phyloP scores from a whole-genome alignment of 2,113 vertebrate genomes.

The Globicephala melas region DNA sequence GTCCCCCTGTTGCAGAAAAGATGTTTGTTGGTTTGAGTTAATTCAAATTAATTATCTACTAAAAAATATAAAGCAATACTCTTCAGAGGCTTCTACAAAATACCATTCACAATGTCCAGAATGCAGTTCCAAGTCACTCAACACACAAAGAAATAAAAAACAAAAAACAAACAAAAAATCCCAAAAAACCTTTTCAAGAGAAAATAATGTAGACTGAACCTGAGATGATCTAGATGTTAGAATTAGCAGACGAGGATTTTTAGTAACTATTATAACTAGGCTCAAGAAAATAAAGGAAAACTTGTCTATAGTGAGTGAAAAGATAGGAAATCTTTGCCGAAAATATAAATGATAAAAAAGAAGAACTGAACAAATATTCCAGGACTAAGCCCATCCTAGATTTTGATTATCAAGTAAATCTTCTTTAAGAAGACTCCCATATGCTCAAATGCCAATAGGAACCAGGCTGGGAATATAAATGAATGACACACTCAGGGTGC shows the following conservation, averaged over 20 bases:
- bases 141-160: not conserved
- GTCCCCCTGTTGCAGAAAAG: fast-evolving
- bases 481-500: not conserved
- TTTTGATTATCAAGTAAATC: not conserved
- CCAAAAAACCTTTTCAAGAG: not conserved
- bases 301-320: not conserved
- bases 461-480: not conserved
- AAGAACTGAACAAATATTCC: not conserved
- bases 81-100: not conserved
- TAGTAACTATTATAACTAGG: not conserved
- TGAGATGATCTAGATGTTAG: not conserved
- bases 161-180: too few species aligned
- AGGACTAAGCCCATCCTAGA: not conserved
- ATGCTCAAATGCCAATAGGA: not conserved
- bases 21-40: not conserved
- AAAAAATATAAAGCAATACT: not conserved
- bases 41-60: not conserved
- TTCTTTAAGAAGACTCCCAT: not conserved
- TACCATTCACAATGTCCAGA: not conserved
- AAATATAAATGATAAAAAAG: not conserved
- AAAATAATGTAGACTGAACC: not conserved
- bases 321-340: not conserved
- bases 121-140: not conserved
- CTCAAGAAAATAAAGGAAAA: not conserved
- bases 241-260: not conserved